Evolutionary conservation across 2,888 invertebrate species (phyloP).

Genomic region (Flexamia atlantica): DNA sequence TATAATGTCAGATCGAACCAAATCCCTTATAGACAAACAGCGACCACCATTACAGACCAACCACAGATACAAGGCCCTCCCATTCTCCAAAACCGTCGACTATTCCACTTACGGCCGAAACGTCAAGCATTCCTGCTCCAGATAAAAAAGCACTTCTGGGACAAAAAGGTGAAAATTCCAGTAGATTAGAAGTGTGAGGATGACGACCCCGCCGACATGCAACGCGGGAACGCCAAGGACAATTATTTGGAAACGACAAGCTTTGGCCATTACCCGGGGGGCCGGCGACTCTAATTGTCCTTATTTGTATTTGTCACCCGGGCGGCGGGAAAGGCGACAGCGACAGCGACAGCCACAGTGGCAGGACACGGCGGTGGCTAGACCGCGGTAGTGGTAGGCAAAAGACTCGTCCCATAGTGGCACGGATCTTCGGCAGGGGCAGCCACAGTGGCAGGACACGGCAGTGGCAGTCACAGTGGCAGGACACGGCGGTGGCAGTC

Average conservation of each 20-base stretch:
- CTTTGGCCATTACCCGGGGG: constrained; percentile 44
- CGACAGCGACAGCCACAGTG: too few relatives aligned
- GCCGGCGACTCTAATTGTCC: constrained; percentile 37
- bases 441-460: too few relatives aligned
- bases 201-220: not conserved
- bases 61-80: too few relatives aligned
- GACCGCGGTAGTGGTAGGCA: too few relatives aligned
- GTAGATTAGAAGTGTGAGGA: constrained; percentile 40
- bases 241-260: constrained; percentile 52
- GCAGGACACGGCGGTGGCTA: too few relatives aligned
- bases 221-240: constrained; percentile 39
- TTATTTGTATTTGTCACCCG: constrained; percentile 49
- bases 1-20: too few relatives aligned
- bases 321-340: not conserved
- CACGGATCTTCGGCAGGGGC: too few relatives aligned
- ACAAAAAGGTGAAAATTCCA: constrained; percentile 28
- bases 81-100: not conserved
- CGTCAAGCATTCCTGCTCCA: not conserved
- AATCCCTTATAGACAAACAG: too few relatives aligned
- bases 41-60: too few relatives aligned
- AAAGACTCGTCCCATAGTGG: too few relatives aligned
- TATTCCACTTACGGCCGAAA: not conserved
- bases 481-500: too few relatives aligned
- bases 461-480: too few relatives aligned
- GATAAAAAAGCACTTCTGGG: constrained; percentile 22